A percentile compares a stretch with the other conserved stretches of the same genome.
Evolutionary conservation across 2,888 invertebrate genomes (phyloP).

Genomic region (Mactromeris polynyma): DNA sequence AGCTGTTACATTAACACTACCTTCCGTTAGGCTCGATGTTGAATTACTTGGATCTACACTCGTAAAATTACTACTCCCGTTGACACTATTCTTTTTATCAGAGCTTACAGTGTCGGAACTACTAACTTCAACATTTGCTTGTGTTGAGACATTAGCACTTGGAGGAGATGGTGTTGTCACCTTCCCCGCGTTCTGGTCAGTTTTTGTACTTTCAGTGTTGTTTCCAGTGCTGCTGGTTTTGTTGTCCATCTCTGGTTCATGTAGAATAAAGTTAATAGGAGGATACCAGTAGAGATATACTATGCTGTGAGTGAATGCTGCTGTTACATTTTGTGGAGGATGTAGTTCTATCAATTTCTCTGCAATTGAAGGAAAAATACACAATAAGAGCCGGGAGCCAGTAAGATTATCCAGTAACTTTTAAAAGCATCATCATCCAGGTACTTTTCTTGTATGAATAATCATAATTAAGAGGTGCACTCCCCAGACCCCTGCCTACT

Average conservation of each 20-base stretch:
- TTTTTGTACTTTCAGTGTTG: neutral
- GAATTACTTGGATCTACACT: conserved; percentile 1
- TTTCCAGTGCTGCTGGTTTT: neutral
- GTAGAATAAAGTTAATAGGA: conserved; percentile 67
- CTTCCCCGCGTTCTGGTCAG: neutral
- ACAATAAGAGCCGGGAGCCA: too few species aligned
- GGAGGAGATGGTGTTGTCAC: neutral
- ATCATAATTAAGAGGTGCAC: too few species aligned
- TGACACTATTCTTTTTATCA: conserved; percentile 1
- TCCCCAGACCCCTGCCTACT: too few species aligned
- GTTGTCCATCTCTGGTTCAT: conserved; percentile 28
- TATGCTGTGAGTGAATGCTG: conserved; percentile 55
- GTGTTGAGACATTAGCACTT: neutral
- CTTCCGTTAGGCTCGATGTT: neutral
- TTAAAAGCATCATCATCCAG: too few species aligned
- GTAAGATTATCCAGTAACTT: too few species aligned
- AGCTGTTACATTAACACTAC: neutral
- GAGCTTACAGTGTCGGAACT: neutral
- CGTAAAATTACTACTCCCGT: neutral
- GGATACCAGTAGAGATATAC: conserved; percentile 74
- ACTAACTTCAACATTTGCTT: neutral
- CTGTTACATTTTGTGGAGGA: conserved; percentile 73
- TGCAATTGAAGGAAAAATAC: conserved; percentile 37
- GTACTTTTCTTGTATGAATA: too few species aligned
- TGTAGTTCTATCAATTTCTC: conserved; percentile 66